Conservation (phyloP, 2,888 invertebrate genomes). For the Drosophila nr. fundita region DNA sequence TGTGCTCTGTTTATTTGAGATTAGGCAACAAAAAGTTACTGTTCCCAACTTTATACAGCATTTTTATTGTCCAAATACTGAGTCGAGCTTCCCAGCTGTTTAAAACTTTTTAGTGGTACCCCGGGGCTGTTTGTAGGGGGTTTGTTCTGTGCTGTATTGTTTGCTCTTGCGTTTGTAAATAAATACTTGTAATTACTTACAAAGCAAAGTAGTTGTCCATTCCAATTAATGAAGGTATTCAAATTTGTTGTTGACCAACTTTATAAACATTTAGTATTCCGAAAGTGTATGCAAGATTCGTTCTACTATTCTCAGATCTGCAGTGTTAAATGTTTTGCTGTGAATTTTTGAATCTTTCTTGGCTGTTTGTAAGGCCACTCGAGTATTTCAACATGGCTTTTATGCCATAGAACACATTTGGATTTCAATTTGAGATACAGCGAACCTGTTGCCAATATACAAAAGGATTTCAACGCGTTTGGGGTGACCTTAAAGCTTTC, state of each 20-base stretch:
- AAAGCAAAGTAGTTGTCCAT: not conserved
- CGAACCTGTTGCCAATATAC: constrained; percentile 60
- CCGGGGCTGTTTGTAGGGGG: not conserved
- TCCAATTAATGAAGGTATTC: not conserved
- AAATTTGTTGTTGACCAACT: not conserved
- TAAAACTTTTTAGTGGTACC: constrained; percentile 11
- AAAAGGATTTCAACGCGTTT: constrained; percentile 22
- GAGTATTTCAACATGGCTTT: constrained; percentile 16
- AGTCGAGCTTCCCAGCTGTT: not conserved
- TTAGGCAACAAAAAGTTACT: constrained; percentile 16
- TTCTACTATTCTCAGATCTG: not conserved
- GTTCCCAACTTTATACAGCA: constrained; percentile 9
- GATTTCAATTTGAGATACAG: constrained; percentile 74
- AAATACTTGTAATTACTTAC: constrained; percentile 7
- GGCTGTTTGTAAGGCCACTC: constrained; percentile 3
- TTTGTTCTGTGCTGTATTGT: not conserved
- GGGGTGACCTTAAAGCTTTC: constrained; percentile 31
- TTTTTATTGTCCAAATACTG: constrained; percentile 14
- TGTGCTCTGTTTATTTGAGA: constrained; percentile 5
- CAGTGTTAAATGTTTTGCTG: not conserved
- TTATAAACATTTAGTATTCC: not conserved
- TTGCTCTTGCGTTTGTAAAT: constrained; percentile 3
- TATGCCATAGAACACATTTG: constrained; percentile 55
- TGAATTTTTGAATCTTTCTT: constrained; percentile 2
- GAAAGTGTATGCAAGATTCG: constrained; percentile 18